Evolutionary conservation across 2,888 invertebrate genomes (phyloP), one percentile per base, ranked within the genome.

Genomic region (Ametastegia equiseti): DNA sequence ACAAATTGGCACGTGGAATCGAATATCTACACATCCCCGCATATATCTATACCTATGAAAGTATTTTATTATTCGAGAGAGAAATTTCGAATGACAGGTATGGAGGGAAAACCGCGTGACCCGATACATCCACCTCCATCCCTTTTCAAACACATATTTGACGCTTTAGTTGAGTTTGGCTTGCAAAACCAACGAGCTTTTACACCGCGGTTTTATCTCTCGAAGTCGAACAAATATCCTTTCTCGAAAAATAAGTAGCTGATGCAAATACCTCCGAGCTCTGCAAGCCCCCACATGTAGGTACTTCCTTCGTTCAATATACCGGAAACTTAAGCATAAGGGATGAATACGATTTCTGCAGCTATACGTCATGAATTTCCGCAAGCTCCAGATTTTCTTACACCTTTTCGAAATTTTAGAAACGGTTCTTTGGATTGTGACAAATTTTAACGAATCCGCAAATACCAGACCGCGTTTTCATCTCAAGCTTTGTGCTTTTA

Each of bases 281-380:
- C n/a, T n/a, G n/a, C n/a, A n/a, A n/a, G n/a, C n/a, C n/a, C n/a
- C n/a, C n/a, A n/a, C n/a, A n/a, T n/a, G n/a, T n/a, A n/a, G n/a
- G n/a, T n/a, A n/a, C n/a, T n/a, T n/a, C 71, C 30, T 45, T 71
- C 27, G 71, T 71, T 71, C n/a, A 71, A 71, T 71, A 23, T 71
- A 71, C 15, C 71, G 71, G 45, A 71, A 71, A 71, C 47, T 71
- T 71, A 71, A 27, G 15, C 1, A 71, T 33, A 5, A 33, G 4
- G 60, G 30, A 23, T 42, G 30, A 71, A n/a, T n/a, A n/a, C 27
- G 71, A 71, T 71, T 27, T 67, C 36, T 19, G 9, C 36, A n/a
- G n/a, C n/a, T n/a, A n/a, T n/a, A n/a, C n/a, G n/a, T n/a, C n/a
- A n/a, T n/a, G n/a, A n/a, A n/a, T n/a, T n/a, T n/a, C n/a, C n/a